A percentile compares a stretch with the other conserved stretches of the same genome.
Conservation (phyloP, 2,113 vertebrate species). For the Chamaetylas fuelleborni region DNA sequence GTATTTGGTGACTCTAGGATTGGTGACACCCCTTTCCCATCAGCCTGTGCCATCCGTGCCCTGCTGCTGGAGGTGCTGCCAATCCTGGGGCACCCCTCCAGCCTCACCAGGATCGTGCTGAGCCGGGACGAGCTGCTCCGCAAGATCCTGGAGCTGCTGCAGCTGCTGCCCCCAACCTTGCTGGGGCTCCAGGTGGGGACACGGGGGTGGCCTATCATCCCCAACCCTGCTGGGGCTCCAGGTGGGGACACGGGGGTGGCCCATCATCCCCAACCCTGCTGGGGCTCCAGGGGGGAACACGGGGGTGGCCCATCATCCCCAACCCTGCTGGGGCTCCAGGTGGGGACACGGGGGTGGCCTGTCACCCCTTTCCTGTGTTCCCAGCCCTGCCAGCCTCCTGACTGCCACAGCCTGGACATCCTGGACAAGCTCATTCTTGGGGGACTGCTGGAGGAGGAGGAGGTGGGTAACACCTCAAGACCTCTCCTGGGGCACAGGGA, state of each 20-base stretch:
- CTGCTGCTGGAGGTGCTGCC: constrained; percentile 78
- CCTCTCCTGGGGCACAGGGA: no score
- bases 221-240: constrained; percentile 64
- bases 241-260: constrained; percentile 17
- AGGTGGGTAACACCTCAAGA: constrained; percentile 72
- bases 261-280: constrained; percentile 35
- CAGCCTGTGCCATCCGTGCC: constrained; percentile 85
- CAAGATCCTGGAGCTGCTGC: constrained; percentile 81
- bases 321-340: constrained; percentile 75
- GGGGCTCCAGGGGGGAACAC: constrained; percentile 72
- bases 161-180: constrained; percentile 77
- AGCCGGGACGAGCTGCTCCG: constrained; percentile 78
- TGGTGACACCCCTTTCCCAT: not conserved
- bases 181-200: constrained; percentile 76
- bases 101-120: constrained; percentile 73
- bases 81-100: constrained; percentile 17
- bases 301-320: not conserved
- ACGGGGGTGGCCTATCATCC: not conserved
- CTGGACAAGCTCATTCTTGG: constrained; percentile 88
- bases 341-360: not conserved
- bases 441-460: constrained; percentile 85
- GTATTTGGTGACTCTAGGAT: not conserved
- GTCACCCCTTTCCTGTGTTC: not conserved
- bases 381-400: constrained; percentile 86
- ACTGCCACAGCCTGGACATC: constrained; percentile 78